These are phyloP conservation scores for Hetaerina titia DNA, from an alignment of 2,888 invertebrate genomes.

Conservation along the genomic window DNA sequence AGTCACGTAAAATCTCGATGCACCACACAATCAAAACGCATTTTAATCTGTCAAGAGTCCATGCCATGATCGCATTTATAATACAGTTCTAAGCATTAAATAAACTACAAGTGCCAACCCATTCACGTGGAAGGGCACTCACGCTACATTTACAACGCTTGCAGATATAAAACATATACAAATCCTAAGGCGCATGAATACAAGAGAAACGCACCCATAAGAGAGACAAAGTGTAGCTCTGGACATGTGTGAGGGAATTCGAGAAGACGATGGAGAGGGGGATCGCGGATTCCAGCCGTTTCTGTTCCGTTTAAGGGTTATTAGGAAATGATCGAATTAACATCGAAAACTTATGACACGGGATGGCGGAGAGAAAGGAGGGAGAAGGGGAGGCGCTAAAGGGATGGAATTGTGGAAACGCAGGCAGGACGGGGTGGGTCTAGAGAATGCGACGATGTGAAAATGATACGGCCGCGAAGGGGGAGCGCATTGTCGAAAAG, in stretches of 20 bases:
- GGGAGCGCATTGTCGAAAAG: conserved; percentile 12
- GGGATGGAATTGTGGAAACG: conserved; percentile 10
- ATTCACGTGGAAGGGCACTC: too few species aligned
- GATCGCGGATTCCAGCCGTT: not conserved
- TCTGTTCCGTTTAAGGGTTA: conserved; percentile 24
- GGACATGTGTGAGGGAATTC: not conserved
- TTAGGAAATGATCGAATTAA: conserved; percentile 6
- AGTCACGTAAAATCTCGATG: too few species aligned
- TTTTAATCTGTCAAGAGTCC: too few species aligned
- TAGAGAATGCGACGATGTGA: conserved; percentile 22
- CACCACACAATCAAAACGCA: too few species aligned
- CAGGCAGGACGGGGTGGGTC: not conserved
- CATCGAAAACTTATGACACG: not conserved
- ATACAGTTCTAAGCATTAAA: too few species aligned
- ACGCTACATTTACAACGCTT: too few species aligned
- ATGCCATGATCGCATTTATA: too few species aligned
- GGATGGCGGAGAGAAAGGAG: not conserved
- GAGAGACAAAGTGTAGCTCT: not conserved
- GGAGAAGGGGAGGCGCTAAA: not conserved
- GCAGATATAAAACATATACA: too few species aligned
- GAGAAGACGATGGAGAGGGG: not conserved
- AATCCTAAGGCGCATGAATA: not conserved
- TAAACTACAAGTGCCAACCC: too few species aligned
- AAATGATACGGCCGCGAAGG: not conserved
- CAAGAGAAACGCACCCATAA: not conserved